Evolutionary conservation across 2,797 vertebrate genomes (phyloP), one percentile per base, ranked within the genome.

Genomic region (Lates japonicus): DNA sequence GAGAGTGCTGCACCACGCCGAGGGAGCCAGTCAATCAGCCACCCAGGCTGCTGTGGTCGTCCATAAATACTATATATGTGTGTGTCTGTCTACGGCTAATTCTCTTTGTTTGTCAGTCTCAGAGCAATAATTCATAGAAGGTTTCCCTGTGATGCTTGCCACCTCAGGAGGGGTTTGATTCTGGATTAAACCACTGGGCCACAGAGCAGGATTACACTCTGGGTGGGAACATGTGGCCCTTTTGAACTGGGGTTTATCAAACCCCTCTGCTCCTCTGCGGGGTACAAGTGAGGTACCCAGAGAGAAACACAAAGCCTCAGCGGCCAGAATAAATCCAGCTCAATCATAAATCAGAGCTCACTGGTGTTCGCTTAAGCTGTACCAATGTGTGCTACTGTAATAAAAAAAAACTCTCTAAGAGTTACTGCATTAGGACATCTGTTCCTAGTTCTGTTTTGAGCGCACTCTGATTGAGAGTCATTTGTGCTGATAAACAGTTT

Each of bases 181-280:
- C 67, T 69, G 86, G 87, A 90, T 92, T 88, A 81, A 82, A 79
- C 74, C 67, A 51, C 73, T 25, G 52, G 64, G 80, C 78, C 58
- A 35, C 76, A 66, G 74, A 85, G 84, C 71, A 39, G 90, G 87
- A 91, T 93, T 89, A 89, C 83, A 55, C 84, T 74, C 65, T 81
- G 74, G 87, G 90, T 68, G 81, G 80, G 85, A 86, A 84, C 86
- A 91, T 89, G 84, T 88, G 89, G 84, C 31, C 55, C 74, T 73
- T 91, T 92, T 88, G 80, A 91, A 80, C 81, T 58, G 19, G 25
- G 65, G 44, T 83, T 89, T 83, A 81, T 72, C 62, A 76, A 74
- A 73, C 54, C 73, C 42, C 59, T 54, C 63, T 35, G 57, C 74
- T 39, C 60, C 60, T 78, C 77, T 67, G 17, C 51, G 61, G 73